These are phyloP conservation scores for Clarias fuscus DNA, from an alignment of 2,797 vertebrate species.

Conservation along the genomic window DNA sequence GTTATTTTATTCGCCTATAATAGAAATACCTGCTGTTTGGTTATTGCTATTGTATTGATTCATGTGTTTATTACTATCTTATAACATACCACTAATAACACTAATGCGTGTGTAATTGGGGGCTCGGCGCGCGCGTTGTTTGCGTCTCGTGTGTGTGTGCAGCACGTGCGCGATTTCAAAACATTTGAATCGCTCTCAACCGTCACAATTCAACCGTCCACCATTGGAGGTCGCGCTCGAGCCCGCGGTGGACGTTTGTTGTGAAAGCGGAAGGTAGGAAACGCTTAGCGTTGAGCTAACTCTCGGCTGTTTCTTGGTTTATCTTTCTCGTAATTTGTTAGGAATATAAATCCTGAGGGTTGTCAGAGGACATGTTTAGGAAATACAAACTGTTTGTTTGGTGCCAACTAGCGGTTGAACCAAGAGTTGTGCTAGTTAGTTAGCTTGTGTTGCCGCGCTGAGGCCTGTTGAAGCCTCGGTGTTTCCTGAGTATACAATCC, in stretches of 20 bases:
- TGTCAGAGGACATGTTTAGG: no score
- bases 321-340: not conserved
- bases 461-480: slow-evolving; percentile 26
- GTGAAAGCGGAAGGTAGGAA: not conserved
- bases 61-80: not conserved
- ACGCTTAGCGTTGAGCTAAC: not conserved
- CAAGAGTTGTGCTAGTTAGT: not conserved
- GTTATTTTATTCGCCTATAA: not conserved
- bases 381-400: not conserved
- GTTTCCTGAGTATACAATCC: not conserved
- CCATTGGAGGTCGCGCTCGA: not conserved
- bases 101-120: not conserved
- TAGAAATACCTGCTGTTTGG: not conserved
- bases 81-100: not conserved
- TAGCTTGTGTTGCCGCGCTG: not conserved
- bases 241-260: not conserved
- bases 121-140: not conserved
- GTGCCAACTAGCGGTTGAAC: not conserved
- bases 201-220: not conserved
- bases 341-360: no score
- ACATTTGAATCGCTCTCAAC: not conserved
- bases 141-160: not conserved
- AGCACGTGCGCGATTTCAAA: not conserved
- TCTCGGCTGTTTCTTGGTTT: not conserved
- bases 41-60: not conserved